Percentiles rank a stretch among this genome's conserved stretches.
phyloP scores from a whole-genome alignment of 2,888 invertebrate species.

The Ecliptopera silaceata region DNA sequence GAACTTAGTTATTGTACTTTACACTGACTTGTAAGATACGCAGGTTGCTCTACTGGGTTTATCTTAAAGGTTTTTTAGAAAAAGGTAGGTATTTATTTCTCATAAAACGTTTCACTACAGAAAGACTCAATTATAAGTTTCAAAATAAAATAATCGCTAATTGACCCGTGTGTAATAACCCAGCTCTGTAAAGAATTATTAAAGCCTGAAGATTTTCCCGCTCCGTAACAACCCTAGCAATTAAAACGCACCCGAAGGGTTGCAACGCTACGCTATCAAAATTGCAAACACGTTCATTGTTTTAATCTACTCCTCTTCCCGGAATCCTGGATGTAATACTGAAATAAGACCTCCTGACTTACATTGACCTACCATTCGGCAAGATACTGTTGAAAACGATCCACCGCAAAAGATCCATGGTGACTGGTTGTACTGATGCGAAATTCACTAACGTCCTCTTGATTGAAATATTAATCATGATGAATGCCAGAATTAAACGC shows the following conservation, averaged over 20 bases:
- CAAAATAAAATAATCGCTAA: constrained; percentile 45
- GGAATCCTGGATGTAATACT: constrained; percentile 67
- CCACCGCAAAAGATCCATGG: constrained; percentile 41
- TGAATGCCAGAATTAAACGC: constrained; percentile 32
- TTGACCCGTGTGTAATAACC: constrained; percentile 53
- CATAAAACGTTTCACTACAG: not conserved
- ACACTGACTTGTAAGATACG: no score
- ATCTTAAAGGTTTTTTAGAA: no score
- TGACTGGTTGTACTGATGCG: constrained; percentile 49
- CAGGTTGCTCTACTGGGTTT: no score
- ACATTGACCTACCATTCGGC: constrained; percentile 44
- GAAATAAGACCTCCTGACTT: constrained; percentile 55
- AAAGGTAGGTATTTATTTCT: not conserved
- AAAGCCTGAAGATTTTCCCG: constrained; percentile 57
- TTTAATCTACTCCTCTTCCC: constrained; percentile 71
- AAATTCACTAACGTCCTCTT: constrained; percentile 60
- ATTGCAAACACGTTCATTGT: constrained; percentile 81
- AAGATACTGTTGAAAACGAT: constrained; percentile 30
- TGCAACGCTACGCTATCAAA: constrained; percentile 72
- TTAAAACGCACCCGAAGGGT: constrained; percentile 80
- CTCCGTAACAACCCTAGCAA: constrained; percentile 69
- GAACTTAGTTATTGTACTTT: no score
- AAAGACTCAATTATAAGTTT: constrained; percentile 41
- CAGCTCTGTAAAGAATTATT: constrained; percentile 58
- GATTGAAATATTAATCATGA: constrained; percentile 71